phyloP scores from a whole-genome alignment of 2,113 vertebrate species.

The Origma solitaria region DNA sequence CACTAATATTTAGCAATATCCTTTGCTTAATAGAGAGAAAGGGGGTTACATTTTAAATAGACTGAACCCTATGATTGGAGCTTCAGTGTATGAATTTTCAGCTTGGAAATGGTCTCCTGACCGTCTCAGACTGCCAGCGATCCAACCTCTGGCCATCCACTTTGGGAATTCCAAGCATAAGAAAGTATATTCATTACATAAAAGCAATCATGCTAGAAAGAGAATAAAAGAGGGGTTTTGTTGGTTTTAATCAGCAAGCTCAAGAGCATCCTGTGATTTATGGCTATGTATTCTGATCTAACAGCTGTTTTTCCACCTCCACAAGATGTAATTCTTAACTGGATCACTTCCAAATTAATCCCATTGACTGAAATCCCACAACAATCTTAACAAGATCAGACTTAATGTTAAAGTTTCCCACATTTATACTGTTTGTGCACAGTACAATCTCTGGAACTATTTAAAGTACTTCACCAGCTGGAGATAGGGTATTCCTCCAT shows the following conservation, averaged over 20 bases:
- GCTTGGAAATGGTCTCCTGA: neutral
- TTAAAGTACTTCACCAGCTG: neutral
- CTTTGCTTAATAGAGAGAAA: neutral
- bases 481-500: neutral
- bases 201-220: neutral
- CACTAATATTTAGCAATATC: neutral
- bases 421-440: neutral
- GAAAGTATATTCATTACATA: neutral
- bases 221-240: neutral
- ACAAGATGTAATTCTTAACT: neutral
- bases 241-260: neutral
- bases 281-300: neutral
- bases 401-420: neutral
- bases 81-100: neutral
- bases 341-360: constrained; percentile 22
- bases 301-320: constrained; percentile 16
- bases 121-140: neutral
- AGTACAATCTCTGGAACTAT: neutral
- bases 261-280: constrained; percentile 14
- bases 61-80: neutral
- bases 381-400: neutral
- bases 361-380: neutral
- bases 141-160: neutral
- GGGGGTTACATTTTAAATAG: neutral
- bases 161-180: neutral